Evolutionary conservation across 2,113 vertebrate genomes (phyloP), one percentile per base, ranked within the genome.

Genomic region (Hemichromis elongatus): DNA sequence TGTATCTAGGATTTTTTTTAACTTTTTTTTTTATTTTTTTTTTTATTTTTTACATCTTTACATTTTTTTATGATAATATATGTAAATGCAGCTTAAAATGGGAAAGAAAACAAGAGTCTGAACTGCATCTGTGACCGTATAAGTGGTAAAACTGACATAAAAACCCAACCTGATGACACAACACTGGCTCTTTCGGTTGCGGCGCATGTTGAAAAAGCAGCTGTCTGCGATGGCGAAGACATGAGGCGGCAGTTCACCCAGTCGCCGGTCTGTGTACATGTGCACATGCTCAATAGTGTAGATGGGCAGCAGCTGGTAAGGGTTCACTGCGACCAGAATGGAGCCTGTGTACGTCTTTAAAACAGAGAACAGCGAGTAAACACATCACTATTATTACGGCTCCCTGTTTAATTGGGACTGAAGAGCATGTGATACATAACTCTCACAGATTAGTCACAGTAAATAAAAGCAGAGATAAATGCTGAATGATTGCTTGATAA

Each of bases 271-370:
- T 7, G 96, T 97, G 94, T 99, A 99, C 81, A 94, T 93, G 53
- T 96, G 96, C 66, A 99, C 97, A 78, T 99, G 96, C 66, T 99
- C 98, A 0, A 86, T 82, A 3, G 97, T 97, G 93, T 99, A 99
- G 86, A 99, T 92, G 2, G 98, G 98, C 90, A 99, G 94, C 92
- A 97, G 91, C 96, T 99, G 97, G 96, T 99, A 99, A 0, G 99
- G 99, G 93, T 99, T 99, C 92, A 99, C 97, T 0, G 99, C 97
- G 66, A 99, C 97, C 94, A 99, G 95, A 95, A 99, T 99, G 80
- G 98, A 98, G 80, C 99, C 98, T 12, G 97, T 98, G 94, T 98
- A 99, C 1, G 98, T 99, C 99, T 99, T 40, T n/a, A 4, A 86
- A 45, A 93, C 59, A 94, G 16, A 84, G 55, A 81, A 59, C 18